These are phyloP conservation scores for Leptopilina clavipes DNA, from an alignment of 1,140 invertebrate species.

Conservation along the genomic window DNA sequence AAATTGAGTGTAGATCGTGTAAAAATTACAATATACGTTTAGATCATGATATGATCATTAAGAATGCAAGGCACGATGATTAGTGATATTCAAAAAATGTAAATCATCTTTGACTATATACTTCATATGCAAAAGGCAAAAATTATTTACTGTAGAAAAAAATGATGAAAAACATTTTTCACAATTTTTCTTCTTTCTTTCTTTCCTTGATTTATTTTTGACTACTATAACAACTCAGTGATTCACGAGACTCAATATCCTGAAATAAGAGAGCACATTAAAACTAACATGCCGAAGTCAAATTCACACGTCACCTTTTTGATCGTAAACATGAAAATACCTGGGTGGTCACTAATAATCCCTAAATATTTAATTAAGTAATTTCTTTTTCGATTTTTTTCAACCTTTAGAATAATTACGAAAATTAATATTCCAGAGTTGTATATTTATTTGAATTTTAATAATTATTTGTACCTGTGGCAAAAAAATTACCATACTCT, in stretches of 20 bases:
- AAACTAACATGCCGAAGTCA: constrained; percentile 11
- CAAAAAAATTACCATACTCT: background rate
- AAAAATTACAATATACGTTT: background rate
- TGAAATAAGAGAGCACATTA: constrained; percentile 25
- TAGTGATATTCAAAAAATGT: constrained; percentile 51
- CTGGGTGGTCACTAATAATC: constrained; percentile 38
- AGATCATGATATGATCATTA: background rate
- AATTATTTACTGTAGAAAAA: background rate
- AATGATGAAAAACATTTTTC: too few relatives aligned
- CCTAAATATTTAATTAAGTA: constrained; percentile 44
- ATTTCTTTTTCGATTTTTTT: background rate
- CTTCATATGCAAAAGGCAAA: constrained; percentile 47
- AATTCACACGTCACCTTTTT: constrained; percentile 19
- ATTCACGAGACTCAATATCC: constrained; percentile 30
- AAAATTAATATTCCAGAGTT: too few relatives aligned
- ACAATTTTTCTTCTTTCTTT: too few relatives aligned
- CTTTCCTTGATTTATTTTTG: background rate
- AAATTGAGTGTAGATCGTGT: background rate
- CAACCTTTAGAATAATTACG: background rate
- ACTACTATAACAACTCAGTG: background rate
- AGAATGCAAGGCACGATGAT: constrained; percentile 61
- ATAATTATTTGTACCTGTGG: too few relatives aligned
- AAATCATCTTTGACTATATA: constrained; percentile 54
- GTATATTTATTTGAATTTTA: too few relatives aligned
- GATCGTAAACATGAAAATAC: constrained; percentile 23